Base-by-base conservation (phyloP, 2,797 vertebrate genomes). In the Leptoclinus maculatus region DNA sequence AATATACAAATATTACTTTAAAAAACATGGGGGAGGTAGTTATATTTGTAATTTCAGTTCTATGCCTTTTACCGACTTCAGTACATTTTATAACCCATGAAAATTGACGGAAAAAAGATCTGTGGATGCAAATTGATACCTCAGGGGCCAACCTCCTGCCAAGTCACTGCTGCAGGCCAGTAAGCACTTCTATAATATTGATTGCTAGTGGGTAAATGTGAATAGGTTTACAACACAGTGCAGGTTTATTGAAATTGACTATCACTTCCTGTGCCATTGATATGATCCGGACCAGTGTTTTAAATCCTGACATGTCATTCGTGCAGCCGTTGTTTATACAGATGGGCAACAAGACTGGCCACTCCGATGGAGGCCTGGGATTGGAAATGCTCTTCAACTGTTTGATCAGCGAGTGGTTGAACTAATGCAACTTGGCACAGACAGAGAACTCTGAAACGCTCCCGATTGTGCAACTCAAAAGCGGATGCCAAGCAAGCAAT, bases 161-260 rank as follows among this genome's bases (percentile, higher is more conserved):
- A 69, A 76, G 83, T 75, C 66, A 62, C 47, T 32, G 27, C 72
- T 66, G 60, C 34, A 21, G 80, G 51, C 76, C 51, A 32, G 32
- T 69, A 59, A 86, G 70, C 75, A 71, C 39, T 59, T 85, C 80
- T 39, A 87, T 88, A 78, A 38, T 80, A 94, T 92, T 53, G 87
- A 92, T 72, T 38, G 39, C 11, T 57, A 2, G 21, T 58, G 47
- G 82, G 70, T 59, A 83, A 78, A 90, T 88, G 84, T 65, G 71
- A 78, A 88, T 74, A 45, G 56, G n/a, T 86, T 83, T 71, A 85
- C 76, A 81, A 72, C 47, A 49, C 66, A 34, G 39, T 65, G 70
- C 56, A 77, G 78, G 79, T 89, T 91, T 85, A 90, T 90, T 88
- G 67, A 84, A 78, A 93, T 87, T 90, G 91, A 92, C 91, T 87